phyloP scores from a whole-genome alignment of 2,797 vertebrate genomes.

The Cirrhinus mrigala region DNA sequence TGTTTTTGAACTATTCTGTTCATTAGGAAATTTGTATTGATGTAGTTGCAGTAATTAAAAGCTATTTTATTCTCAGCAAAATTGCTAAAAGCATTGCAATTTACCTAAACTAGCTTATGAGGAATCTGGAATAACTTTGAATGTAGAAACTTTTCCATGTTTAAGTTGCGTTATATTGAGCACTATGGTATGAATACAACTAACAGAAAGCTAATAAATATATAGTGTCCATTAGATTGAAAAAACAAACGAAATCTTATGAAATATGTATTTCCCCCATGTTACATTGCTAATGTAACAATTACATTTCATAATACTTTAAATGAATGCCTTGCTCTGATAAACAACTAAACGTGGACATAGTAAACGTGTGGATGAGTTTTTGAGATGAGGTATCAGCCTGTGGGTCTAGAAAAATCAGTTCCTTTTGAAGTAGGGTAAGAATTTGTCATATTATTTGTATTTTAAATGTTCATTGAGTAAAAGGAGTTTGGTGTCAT shows the following conservation, averaged over 20 bases:
- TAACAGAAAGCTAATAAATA: not conserved
- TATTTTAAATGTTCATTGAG: not conserved
- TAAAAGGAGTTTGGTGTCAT: not conserved
- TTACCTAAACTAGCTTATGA: not conserved
- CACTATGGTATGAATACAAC: not conserved
- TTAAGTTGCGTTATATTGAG: not conserved
- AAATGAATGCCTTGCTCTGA: not conserved
- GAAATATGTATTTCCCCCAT: not conserved
- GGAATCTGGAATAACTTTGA: not conserved
- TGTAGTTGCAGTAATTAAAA: not conserved
- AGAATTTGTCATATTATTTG: not conserved
- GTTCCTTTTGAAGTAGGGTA: not conserved
- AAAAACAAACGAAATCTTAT: not conserved
- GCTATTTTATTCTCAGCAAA: not conserved
- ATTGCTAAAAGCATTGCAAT: not conserved
- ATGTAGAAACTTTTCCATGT: not conserved
- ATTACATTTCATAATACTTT: not conserved
- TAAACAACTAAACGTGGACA: not conserved
- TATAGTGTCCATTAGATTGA: not conserved
- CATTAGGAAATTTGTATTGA: not conserved
- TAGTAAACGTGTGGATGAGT: slow-evolving; percentile 2
- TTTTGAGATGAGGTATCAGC: slow-evolving; percentile 9
- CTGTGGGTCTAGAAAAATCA: slow-evolving; percentile 17
- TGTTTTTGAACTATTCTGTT: not conserved
- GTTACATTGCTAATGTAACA: not conserved